These are phyloP conservation scores for Pelodytes ibericus DNA, from an alignment of 2,797 vertebrate species.

Conservation along the genomic window DNA sequence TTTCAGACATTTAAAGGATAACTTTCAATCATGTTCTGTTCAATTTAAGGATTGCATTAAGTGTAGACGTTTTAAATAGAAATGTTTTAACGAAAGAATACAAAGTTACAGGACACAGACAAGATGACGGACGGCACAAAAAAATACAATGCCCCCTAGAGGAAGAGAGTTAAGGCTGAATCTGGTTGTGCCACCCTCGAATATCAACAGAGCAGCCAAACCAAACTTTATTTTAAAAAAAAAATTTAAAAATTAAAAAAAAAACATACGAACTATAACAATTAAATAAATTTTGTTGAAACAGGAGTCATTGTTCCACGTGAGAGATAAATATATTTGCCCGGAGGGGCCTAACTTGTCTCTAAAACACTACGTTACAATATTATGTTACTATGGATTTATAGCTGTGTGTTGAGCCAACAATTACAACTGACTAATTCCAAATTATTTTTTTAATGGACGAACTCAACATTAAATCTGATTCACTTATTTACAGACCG, in stretches of 20 bases:
- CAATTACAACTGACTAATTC: constrained; percentile 50
- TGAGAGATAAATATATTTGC: constrained; percentile 22
- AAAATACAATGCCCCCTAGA: too few relatives aligned
- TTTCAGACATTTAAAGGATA: too few relatives aligned
- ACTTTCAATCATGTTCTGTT: too few relatives aligned
- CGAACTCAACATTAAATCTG: constrained; percentile 51
- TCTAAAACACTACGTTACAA: constrained; percentile 52
- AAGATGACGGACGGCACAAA: too few relatives aligned
- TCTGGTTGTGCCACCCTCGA: too few relatives aligned
- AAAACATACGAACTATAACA: background rate
- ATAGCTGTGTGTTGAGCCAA: constrained; percentile 43
- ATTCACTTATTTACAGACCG: constrained; percentile 45
- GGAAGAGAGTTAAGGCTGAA: too few relatives aligned
- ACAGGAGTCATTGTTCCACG: background rate
- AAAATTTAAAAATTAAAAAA: background rate
- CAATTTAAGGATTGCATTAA: too few relatives aligned
- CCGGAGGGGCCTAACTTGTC: constrained; percentile 40
- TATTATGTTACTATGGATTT: constrained; percentile 58
- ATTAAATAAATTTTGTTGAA: background rate
- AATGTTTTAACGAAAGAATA: too few relatives aligned
- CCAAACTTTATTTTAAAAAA: background rate
- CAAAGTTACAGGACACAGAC: too few relatives aligned
- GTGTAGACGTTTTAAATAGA: too few relatives aligned
- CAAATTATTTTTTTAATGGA: constrained; percentile 53
- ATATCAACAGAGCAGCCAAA: background rate